These are phyloP conservation scores for Perca fluviatilis DNA, from an alignment of 2,113 vertebrate species.

Conservation along the genomic window DNA sequence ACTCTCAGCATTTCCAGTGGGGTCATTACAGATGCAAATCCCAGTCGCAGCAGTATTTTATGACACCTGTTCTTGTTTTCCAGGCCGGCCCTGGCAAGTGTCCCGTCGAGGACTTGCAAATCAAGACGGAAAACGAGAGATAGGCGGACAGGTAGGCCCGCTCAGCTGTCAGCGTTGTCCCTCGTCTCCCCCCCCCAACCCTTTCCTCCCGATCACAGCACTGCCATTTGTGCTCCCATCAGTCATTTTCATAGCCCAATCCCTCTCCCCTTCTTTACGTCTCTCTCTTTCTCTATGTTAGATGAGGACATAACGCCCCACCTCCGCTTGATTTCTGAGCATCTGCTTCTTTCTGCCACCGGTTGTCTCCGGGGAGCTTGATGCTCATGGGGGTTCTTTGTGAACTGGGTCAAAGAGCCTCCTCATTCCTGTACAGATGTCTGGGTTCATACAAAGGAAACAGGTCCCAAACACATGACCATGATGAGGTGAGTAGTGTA, in stretches of 20 bases:
- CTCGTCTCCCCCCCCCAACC: constrained; percentile 34
- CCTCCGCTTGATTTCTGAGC: constrained; percentile 59
- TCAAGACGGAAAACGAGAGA: constrained; percentile 76
- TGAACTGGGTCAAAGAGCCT: constrained; percentile 68
- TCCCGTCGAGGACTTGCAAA: constrained; percentile 78
- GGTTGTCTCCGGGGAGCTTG: constrained; percentile 47
- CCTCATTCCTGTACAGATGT: constrained; percentile 37
- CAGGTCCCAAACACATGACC: neutral
- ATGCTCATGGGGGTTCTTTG: constrained; percentile 34
- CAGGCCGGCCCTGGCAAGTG: constrained; percentile 52
- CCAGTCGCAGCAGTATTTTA: constrained; percentile 73
- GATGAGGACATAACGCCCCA: constrained; percentile 61
- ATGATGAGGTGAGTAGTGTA: neutral
- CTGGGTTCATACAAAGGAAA: constrained; percentile 33
- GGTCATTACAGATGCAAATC: constrained; percentile 82
- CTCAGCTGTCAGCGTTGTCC: constrained; percentile 68
- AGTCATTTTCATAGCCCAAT: constrained; percentile 75
- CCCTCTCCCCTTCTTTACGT: constrained; percentile 46
- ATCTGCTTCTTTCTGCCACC: constrained; percentile 55
- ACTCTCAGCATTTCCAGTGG: constrained; percentile 65
- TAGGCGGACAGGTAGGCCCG: constrained; percentile 76
- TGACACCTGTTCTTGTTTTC: constrained; percentile 82
- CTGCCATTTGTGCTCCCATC: constrained; percentile 73
- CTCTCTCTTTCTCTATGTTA: constrained; percentile 49
- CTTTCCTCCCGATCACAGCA: constrained; percentile 60